Base-by-base conservation (phyloP, 1,140 invertebrate species). In the Micrasema longulum region DNA sequence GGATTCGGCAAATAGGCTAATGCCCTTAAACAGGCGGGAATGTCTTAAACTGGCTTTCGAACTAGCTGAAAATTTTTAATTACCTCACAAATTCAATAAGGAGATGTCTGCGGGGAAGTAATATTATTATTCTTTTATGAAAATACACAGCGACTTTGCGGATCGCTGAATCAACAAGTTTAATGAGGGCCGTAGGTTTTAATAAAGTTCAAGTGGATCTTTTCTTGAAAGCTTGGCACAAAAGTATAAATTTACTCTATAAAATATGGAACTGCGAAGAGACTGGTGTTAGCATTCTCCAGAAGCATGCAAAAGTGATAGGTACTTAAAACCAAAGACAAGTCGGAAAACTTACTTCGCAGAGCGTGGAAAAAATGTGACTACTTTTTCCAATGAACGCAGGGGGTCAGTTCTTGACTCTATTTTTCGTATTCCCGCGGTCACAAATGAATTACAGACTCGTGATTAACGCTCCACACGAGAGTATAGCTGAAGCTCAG, bases 231-330 rank as follows among this genome's bases (percentile, higher is more conserved):
- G 5, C 9, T 41, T 76, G 9, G 18, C 23, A 26, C 36, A 64
- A 50, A 74, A 75, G 65, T 69, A 77, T 64, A 74, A 77, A 3
- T 75, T 78, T 55, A 48, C 50, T 47, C 16, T 52, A 22, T 22
- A 71, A 72, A 48, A n/a, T n/a, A n/a, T n/a, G n/a, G n/a, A 84
- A n/a, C 69, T 36, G 72, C 23, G 78, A 82, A 77, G 79, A 82
- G 65, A 82, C 77, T 45, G 83, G 79, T 3, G 45, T 81, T 16
- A 77, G 76, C 6, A 78, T 77, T 53, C 80, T 83, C 26, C 77
- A 78, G 41, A 80, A 79, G 47, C 47, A 76, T 7, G 52, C 64
- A 35, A 83, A 79, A 72, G 77, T 82, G 10, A 41, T 83, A 22
- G 69, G 78, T 20, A 20, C 18, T 1, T 78, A 76, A 76, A 75